Evolutionary conservation across 2,888 invertebrate species (phyloP).

Genomic region (Adelphocoris suturalis): DNA sequence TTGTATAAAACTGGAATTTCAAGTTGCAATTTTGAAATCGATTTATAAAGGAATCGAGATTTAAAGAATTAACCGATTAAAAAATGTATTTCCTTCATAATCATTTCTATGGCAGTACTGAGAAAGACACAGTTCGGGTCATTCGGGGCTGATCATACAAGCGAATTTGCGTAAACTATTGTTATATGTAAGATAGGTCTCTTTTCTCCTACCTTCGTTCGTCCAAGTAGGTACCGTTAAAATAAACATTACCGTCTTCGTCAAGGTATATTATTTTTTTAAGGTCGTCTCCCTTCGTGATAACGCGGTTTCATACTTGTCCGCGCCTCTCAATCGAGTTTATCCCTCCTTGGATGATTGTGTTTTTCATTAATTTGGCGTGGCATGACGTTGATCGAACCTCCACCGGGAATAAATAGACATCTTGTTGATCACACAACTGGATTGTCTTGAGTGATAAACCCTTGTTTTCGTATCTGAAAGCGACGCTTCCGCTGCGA

Average conservation of each 20-base stretch:
- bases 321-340: not conserved
- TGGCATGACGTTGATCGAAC: not conserved
- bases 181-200: no score
- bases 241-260: conserved; percentile 45
- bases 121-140: no score
- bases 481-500: conserved; percentile 20
- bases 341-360: conserved; percentile 22
- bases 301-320: conserved; percentile 42
- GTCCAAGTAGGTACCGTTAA: conserved; percentile 45
- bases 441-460: conserved; percentile 33
- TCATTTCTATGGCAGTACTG: no score
- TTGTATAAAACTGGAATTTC: no score
- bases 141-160: no score
- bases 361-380: conserved; percentile 31
- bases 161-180: no score
- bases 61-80: no score
- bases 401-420: conserved; percentile 38
- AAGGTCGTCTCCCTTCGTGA: conserved; percentile 7
- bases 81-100: no score
- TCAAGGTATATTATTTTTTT: conserved; percentile 39
- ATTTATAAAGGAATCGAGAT: no score
- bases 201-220: no score
- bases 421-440: conserved; percentile 30
- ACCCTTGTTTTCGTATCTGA: conserved; percentile 18
- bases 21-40: no score